Conservation (phyloP, 2,888 invertebrate species). For the Leucozona laternaria region DNA sequence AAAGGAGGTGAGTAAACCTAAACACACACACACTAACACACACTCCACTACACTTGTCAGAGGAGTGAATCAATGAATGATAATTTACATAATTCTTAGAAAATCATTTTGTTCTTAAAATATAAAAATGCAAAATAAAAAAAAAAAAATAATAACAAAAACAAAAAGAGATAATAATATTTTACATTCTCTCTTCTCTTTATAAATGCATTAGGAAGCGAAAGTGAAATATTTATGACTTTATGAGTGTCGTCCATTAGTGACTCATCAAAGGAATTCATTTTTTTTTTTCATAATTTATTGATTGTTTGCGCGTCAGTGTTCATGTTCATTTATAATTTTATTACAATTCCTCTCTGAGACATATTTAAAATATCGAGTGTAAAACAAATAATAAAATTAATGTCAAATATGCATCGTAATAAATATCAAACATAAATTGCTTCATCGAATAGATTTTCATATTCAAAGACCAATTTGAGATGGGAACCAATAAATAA, state of each 20-base stretch:
- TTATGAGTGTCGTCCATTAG: constrained; percentile 8
- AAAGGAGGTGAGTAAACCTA: constrained; percentile 90
- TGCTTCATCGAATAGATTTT: neutral
- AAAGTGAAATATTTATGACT: constrained; percentile 19
- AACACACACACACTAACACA: no score
- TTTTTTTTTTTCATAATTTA: neutral
- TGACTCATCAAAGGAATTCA: constrained; percentile 26
- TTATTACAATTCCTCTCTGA: neutral
- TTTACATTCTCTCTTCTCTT: neutral
- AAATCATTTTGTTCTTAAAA: neutral
- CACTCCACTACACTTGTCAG: no score
- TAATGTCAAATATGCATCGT: neutral
- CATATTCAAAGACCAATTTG: neutral
- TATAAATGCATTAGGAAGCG: neutral
- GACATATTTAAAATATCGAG: neutral
- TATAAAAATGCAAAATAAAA: neutral
- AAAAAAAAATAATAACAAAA: no score
- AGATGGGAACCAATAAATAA: neutral
- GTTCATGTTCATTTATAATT: neutral
- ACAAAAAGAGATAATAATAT: neutral
- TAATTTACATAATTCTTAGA: neutral
- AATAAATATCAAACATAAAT: neutral
- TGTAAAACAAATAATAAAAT: neutral
- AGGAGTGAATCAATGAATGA: neutral
- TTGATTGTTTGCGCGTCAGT: neutral